These are phyloP conservation scores for Lampropteryx suffumata DNA, from an alignment of 2,888 invertebrate species.

Conservation along the genomic window DNA sequence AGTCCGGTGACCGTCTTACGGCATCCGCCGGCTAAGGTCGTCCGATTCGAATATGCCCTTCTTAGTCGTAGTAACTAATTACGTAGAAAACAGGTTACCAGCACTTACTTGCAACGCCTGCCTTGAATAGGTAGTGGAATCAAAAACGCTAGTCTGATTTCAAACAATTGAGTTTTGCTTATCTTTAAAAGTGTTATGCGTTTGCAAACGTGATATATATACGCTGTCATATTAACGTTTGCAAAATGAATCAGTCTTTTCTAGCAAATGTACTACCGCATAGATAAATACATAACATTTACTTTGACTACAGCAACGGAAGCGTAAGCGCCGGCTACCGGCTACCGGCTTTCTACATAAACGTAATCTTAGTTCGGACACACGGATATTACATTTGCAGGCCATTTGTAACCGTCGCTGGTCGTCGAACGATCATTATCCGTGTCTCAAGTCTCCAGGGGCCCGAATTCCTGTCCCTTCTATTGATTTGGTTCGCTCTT, in stretches of 20 bases:
- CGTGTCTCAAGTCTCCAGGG: constrained; percentile 67
- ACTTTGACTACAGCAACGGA: no score
- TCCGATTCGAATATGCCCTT: constrained; percentile 65
- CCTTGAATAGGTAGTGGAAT: no score
- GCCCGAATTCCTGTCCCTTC: constrained; percentile 66
- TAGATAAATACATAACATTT: no score
- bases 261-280: no score
- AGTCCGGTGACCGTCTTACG: constrained; percentile 44
- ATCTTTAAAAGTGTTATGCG: no score
- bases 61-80: constrained; percentile 29
- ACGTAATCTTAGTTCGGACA: constrained; percentile 52
- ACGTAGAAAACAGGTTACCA: constrained; percentile 6
- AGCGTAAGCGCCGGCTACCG: not conserved
- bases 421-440: constrained; percentile 76
- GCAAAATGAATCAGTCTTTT: no score
- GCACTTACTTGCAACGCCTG: no score
- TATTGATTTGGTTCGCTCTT: constrained; percentile 66
- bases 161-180: no score
- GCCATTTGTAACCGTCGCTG: constrained; percentile 79
- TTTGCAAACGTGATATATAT: no score
- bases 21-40: constrained; percentile 48
- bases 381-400: constrained; percentile 81
- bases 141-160: no score
- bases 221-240: no score
- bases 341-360: constrained; percentile 7